Conservation (phyloP, 2,888 invertebrate genomes). For the Ophonus ardosiacus region DNA sequence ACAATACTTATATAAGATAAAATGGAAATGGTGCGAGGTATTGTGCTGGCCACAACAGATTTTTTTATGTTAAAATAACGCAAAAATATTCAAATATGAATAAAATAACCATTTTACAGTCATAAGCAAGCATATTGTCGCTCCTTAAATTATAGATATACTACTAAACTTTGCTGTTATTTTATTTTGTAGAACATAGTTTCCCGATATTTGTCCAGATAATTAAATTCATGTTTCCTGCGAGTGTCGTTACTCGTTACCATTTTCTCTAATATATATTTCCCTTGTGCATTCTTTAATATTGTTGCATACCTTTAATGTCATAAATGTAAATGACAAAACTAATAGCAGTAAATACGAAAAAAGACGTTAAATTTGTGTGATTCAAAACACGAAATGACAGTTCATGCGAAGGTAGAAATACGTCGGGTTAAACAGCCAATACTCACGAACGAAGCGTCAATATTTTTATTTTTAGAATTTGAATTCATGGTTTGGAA, state of each 20-base stretch:
- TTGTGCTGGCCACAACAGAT: no score
- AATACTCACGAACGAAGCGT: not conserved
- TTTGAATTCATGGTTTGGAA: not conserved
- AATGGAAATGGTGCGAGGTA: no score
- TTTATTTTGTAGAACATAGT: not conserved
- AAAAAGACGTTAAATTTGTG: slow-evolving; percentile 38
- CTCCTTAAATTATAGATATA: not conserved
- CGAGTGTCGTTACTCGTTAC: not conserved
- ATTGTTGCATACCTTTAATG: not conserved
- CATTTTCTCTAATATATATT: not conserved
- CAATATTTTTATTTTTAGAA: slow-evolving; percentile 11
- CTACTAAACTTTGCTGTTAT: not conserved
- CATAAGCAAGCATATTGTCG: no score
- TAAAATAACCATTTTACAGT: no score
- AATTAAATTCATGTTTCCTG: not conserved
- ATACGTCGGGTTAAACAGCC: not conserved
- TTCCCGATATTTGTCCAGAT: not conserved
- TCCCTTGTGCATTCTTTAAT: not conserved
- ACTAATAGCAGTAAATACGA: slow-evolving; percentile 4
- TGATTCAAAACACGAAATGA: slow-evolving; percentile 26
- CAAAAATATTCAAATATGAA: no score
- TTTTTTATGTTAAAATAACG: no score
- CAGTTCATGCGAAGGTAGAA: slow-evolving; percentile 8
- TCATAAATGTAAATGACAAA: not conserved
- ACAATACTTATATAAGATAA: no score